Conservation (phyloP, 2,888 invertebrate species). For the Chloroclysta siterata region DNA sequence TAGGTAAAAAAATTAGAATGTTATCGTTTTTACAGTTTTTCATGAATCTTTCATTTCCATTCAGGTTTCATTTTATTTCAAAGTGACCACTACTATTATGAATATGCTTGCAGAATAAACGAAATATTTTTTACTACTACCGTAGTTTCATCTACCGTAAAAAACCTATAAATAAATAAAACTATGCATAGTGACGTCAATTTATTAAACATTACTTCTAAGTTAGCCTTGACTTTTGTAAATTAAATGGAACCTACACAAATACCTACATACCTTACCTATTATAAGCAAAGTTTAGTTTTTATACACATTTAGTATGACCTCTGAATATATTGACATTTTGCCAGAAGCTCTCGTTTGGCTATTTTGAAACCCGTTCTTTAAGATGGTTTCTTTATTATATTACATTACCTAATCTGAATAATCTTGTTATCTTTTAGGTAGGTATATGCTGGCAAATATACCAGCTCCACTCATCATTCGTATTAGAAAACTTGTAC, state of each 20-base stretch:
- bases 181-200: conserved; percentile 33
- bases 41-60: too few relatives aligned
- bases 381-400: conserved; percentile 41
- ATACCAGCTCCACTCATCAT: neutral
- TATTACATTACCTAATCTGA: neutral
- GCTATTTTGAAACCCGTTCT: conserved; percentile 51
- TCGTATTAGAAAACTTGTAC: neutral
- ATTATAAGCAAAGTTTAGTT: conserved; percentile 39
- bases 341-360: conserved; percentile 51
- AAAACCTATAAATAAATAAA: conserved; percentile 8
- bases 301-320: conserved; percentile 49
- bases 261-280: conserved; percentile 28
- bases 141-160: too few relatives aligned
- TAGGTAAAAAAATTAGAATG: too few relatives aligned
- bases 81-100: too few relatives aligned
- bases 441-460: neutral
- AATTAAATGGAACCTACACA: conserved; percentile 38
- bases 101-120: too few relatives aligned
- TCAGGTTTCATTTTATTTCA: too few relatives aligned
- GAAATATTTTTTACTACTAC: neutral
- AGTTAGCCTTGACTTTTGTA: conserved; percentile 61
- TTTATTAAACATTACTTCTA: conserved; percentile 25
- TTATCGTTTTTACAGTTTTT: too few relatives aligned
- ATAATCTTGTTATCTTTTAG: conserved; percentile 8
- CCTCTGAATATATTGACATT: conserved; percentile 68